These are phyloP conservation scores for Ophion ventricosus DNA, from an alignment of 2,888 invertebrate genomes.

Conservation along the genomic window DNA sequence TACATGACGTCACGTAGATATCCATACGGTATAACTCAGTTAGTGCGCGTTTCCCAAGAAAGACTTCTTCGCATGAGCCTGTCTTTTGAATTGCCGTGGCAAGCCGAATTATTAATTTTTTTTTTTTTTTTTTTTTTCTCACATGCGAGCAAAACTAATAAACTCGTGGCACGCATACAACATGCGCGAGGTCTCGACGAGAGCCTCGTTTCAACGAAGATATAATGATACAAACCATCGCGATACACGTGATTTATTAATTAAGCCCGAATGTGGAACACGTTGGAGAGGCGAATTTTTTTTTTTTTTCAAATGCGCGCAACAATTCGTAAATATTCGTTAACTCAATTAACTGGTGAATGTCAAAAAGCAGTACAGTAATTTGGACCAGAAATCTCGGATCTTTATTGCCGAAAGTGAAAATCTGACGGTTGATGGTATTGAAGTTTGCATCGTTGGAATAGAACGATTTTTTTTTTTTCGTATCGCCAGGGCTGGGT, in stretches of 20 bases:
- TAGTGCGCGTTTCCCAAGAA: slow-evolving; percentile 28
- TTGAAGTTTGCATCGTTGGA: no score
- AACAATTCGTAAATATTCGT: background rate
- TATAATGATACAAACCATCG: slow-evolving; percentile 19
- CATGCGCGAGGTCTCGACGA: background rate
- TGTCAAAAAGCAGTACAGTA: no score
- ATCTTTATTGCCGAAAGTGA: no score
- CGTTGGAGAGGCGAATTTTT: background rate
- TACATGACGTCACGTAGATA: slow-evolving; percentile 21
- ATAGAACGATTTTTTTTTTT: no score
- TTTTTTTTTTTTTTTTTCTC: no score
- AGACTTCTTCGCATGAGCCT: slow-evolving; percentile 15
- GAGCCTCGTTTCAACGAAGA: background rate
- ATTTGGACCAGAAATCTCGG: no score
- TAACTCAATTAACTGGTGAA: no score
- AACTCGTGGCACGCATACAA: slow-evolving; percentile 36
- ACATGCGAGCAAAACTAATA: slow-evolving; percentile 33
- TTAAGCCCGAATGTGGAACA: slow-evolving; percentile 11
- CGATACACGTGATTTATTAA: slow-evolving; percentile 8
- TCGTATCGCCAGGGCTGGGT: no score
- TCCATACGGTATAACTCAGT: slow-evolving; percentile 14
- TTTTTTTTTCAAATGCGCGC: background rate
- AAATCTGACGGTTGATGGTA: no score
- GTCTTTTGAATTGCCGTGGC: slow-evolving; percentile 13
- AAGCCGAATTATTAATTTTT: slow-evolving; percentile 10